Conservation (phyloP, 2,113 vertebrate species). For the Dromas ardeola region DNA sequence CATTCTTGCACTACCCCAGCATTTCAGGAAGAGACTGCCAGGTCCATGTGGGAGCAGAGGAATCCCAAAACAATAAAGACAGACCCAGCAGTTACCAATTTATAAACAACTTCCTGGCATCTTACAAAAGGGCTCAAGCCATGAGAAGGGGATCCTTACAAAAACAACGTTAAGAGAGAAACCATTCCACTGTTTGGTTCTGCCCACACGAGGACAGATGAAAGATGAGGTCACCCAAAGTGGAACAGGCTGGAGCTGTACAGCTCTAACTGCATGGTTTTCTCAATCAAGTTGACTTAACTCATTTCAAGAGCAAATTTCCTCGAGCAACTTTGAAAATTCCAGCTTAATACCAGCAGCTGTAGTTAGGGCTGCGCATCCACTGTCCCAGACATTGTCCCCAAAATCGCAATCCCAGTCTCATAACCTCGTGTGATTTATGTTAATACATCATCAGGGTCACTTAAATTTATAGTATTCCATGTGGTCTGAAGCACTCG, state of each 20-base stretch:
- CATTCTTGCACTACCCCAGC: slow-evolving; percentile 10
- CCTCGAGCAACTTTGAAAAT: slow-evolving; percentile 20
- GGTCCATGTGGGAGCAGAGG: not conserved
- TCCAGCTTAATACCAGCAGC: not conserved
- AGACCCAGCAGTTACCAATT: slow-evolving; percentile 14
- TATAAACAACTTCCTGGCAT: slow-evolving; percentile 36
- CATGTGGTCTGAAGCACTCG: not conserved
- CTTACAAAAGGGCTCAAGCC: not conserved
- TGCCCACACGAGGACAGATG: not conserved
- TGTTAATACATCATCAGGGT: not conserved
- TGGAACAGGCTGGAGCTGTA: not conserved
- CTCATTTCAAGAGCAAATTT: not conserved
- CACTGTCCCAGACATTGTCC: not conserved
- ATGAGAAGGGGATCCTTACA: slow-evolving; percentile 35
- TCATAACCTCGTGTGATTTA: not conserved
- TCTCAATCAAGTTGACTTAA: not conserved
- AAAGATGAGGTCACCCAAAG: slow-evolving; percentile 5
- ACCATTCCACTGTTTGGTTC: not conserved
- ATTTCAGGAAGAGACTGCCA: slow-evolving; percentile 44
- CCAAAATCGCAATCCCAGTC: not conserved
- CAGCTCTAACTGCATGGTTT: not conserved
- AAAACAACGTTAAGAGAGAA: slow-evolving; percentile 1
- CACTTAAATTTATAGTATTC: not conserved
- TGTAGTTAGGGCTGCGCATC: not conserved
- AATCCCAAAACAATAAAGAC: slow-evolving; percentile 50